Evolutionary conservation across 2,113 vertebrate species (phyloP), one percentile per base, ranked within the genome.

Genomic region (Channa maculata): DNA sequence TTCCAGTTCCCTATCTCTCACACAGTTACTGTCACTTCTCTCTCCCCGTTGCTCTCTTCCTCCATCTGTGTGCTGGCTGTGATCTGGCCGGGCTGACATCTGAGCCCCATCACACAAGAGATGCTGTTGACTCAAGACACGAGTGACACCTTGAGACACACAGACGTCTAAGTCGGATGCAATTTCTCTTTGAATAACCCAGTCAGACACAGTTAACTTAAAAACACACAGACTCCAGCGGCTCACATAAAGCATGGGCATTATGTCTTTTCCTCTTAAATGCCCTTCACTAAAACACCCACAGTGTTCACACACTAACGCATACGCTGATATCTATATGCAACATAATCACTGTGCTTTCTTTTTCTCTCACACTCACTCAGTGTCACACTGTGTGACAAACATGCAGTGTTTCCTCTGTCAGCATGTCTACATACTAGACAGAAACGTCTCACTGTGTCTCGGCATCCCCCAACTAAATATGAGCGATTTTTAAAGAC

Each of bases 361-460:
- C 38, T 50, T 36, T 36, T 57, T 44, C 50, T 59, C 38, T 39
- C 6, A 11, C 15, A 12, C 43, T 15, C 41, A 58, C 43, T 38
- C 50, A 53, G 38, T 24, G 37, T 33, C 39, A 14, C 50, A 53
- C 24, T 24, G 24, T 41, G 39, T 81, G 43, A 75, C 44, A 75
- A 49, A 72, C 64, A 76, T 59, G 62, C 11, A 38, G 45, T 80
- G 78, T 65, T 70, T 65, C 68, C 36, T 51, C 70, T 78, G 74
- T 79, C 82, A 89, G 55, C 80, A 62, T 33, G 24, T 69, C 69
- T 12, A 68, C 76, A 79, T 70, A 65, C 75, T 77, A 78, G 60
- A 60, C 43, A 63, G 7, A 71, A 74, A 49, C 33, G 34, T 1
- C 58, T 80, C 57, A 53, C 14, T 2, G 33, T 53, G 53, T 62